Evolutionary conservation across 2,797 vertebrate species (phyloP).

Genomic region (Malurus leucopterus): DNA sequence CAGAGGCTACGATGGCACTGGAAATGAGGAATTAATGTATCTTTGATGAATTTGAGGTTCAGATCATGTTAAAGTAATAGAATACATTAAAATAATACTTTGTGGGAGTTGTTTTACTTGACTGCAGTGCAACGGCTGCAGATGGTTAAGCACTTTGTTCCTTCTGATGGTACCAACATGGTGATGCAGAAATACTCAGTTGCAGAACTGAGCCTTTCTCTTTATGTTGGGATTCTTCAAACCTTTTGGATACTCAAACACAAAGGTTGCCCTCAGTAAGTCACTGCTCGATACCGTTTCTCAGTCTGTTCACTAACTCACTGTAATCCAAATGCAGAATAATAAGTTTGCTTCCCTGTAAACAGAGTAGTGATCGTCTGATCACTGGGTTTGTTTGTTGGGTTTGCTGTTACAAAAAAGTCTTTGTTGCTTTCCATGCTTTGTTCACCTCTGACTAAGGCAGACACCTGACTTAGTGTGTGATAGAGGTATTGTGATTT

Average conservation of each 20-base stretch:
- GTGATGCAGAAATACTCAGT: neutral
- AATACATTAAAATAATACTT: neutral
- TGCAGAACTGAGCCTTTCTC: neutral
- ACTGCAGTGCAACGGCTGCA: neutral
- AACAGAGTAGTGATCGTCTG: neutral
- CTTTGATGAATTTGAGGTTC: neutral
- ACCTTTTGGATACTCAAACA: neutral
- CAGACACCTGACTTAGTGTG: neutral
- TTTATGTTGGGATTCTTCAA: neutral
- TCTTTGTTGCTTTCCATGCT: neutral
- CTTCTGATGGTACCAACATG: neutral
- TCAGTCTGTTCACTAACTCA: neutral
- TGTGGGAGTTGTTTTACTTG: neutral
- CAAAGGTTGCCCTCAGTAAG: neutral
- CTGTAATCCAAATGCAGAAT: neutral
- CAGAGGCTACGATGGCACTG: neutral
- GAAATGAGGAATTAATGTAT: neutral
- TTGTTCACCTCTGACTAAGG: neutral
- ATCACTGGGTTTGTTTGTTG: neutral
- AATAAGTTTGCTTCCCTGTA: neutral
- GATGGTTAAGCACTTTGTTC: neutral
- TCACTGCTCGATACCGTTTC: neutral
- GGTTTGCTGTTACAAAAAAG: neutral
- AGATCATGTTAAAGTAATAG: neutral
- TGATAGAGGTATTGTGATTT: neutral